Percentiles rank a stretch among this genome's conserved stretches.
These are phyloP conservation scores for Lutjanus argentimaculatus DNA, from an alignment of 2,797 vertebrate species.

Conservation along the genomic window DNA sequence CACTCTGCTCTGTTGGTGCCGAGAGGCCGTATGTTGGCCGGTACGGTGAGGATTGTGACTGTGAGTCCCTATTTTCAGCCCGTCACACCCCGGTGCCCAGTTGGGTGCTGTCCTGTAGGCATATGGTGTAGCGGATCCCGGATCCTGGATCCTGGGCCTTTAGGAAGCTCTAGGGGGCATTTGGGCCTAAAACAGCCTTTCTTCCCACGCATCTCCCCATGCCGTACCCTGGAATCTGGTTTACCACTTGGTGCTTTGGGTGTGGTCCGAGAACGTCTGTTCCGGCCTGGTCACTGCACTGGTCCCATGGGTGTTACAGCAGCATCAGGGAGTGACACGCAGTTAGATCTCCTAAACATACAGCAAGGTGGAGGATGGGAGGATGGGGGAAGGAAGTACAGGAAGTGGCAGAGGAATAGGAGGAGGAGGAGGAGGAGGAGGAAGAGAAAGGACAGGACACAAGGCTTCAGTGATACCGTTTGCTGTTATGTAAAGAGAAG, in stretches of 20 bases:
- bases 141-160: slow-evolving; percentile 60
- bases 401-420: slow-evolving; percentile 65
- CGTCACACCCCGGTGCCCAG: slow-evolving; percentile 74
- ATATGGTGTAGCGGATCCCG: slow-evolving; percentile 82
- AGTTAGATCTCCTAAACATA: slow-evolving; percentile 52
- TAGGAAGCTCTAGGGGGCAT: slow-evolving; percentile 59
- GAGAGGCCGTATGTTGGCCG: slow-evolving; percentile 67
- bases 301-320: slow-evolving; percentile 45
- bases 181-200: slow-evolving; percentile 59
- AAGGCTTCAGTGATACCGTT: slow-evolving; percentile 72
- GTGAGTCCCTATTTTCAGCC: slow-evolving; percentile 80
- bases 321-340: slow-evolving; percentile 47
- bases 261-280: slow-evolving; percentile 60
- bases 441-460: slow-evolving; percentile 74
- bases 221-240: slow-evolving; percentile 42
- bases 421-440: slow-evolving; percentile 62
- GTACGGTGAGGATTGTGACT: slow-evolving; percentile 54
- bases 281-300: slow-evolving; percentile 51
- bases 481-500: slow-evolving; percentile 87
- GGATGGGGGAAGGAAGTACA: slow-evolving; percentile 45
- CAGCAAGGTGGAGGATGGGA: slow-evolving; percentile 56
- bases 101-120: slow-evolving; percentile 82
- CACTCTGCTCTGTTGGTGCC: slow-evolving; percentile 52
- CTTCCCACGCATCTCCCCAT: slow-evolving; percentile 57
- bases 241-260: slow-evolving; percentile 51